A percentile compares a stretch with the other conserved stretches of the same genome.
Evolutionary conservation across 2,797 vertebrate genomes (phyloP).

Genomic region (Rhinichthys osculus): DNA sequence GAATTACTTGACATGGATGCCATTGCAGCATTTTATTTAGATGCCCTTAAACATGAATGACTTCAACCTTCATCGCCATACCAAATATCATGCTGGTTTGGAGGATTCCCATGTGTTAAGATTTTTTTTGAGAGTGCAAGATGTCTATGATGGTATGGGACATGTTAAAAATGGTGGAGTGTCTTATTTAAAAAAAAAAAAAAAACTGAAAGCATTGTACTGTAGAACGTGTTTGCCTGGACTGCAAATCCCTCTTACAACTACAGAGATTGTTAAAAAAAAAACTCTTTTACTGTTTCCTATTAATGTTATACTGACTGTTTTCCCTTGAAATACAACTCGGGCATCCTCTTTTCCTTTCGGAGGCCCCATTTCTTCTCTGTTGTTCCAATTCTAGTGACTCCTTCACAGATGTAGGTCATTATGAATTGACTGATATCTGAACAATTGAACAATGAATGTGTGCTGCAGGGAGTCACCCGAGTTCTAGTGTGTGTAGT

Average conservation of each 20-base stretch:
- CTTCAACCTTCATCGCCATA: neutral
- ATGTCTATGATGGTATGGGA: neutral
- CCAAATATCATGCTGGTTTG: neutral
- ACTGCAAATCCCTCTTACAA: neutral
- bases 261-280: neutral
- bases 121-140: neutral
- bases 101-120: too few relatives aligned
- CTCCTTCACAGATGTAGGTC: slow-evolving; percentile 43
- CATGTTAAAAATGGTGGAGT: neutral
- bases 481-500: slow-evolving; percentile 26
- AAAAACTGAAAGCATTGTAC: neutral
- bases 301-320: slow-evolving; percentile 24
- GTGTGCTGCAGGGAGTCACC: slow-evolving; percentile 39
- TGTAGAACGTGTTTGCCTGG: neutral
- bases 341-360: slow-evolving; percentile 30
- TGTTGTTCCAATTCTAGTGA: slow-evolving; percentile 31
- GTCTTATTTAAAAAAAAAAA: neutral
- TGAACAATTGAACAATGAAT: slow-evolving; percentile 38
- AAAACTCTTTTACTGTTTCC: slow-evolving; percentile 24
- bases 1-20: neutral
- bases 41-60: neutral
- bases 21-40: neutral
- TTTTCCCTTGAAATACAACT: slow-evolving; percentile 26
- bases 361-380: slow-evolving; percentile 17
- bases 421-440: slow-evolving; percentile 38